Conservation (phyloP, 1,140 invertebrate species). For the Drosophila pruinosa region DNA sequence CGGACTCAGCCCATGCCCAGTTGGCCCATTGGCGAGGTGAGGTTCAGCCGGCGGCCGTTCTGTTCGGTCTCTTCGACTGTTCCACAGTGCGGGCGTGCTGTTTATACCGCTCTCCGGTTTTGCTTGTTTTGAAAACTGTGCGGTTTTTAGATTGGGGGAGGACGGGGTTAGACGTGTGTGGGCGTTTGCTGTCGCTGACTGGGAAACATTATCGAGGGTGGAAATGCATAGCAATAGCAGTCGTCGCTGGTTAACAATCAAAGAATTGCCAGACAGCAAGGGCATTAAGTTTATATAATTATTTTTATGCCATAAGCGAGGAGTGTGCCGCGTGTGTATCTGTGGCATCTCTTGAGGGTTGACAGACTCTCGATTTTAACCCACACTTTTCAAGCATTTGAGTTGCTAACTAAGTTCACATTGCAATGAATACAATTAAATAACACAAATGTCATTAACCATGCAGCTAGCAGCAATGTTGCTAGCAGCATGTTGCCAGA, state of each 20-base stretch:
- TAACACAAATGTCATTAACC: slow-evolving; percentile 50
- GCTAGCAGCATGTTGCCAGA: slow-evolving; percentile 62
- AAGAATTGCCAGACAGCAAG: slow-evolving; percentile 67
- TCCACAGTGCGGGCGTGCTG: slow-evolving; percentile 48
- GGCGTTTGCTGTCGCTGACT: slow-evolving; percentile 18
- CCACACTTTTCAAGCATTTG: slow-evolving; percentile 20
- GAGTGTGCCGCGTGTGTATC: slow-evolving; percentile 38
- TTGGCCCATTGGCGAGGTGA: slow-evolving; percentile 17
- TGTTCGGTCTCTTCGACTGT: slow-evolving; percentile 43
- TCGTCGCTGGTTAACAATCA: slow-evolving; percentile 44
- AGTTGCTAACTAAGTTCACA: slow-evolving; percentile 61
- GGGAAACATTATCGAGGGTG: slow-evolving; percentile 69
- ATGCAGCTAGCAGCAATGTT: slow-evolving; percentile 49
- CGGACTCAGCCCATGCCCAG: neutral
- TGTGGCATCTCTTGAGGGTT: slow-evolving; percentile 45
- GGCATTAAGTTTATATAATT: slow-evolving; percentile 79
- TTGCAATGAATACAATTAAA: slow-evolving; percentile 74
- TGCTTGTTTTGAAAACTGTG: slow-evolving; percentile 74
- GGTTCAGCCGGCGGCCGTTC: slow-evolving; percentile 42
- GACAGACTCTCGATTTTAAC: slow-evolving; percentile 6
- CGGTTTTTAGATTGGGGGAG: slow-evolving; percentile 30
- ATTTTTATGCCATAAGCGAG: slow-evolving; percentile 75
- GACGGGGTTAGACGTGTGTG: neutral
- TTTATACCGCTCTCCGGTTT: slow-evolving; percentile 71
- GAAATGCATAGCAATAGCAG: slow-evolving; percentile 44